Evolutionary conservation across 2,797 vertebrate genomes (phyloP), one percentile per base, ranked within the genome.

Genomic region (Onychomys leucogaster): DNA sequence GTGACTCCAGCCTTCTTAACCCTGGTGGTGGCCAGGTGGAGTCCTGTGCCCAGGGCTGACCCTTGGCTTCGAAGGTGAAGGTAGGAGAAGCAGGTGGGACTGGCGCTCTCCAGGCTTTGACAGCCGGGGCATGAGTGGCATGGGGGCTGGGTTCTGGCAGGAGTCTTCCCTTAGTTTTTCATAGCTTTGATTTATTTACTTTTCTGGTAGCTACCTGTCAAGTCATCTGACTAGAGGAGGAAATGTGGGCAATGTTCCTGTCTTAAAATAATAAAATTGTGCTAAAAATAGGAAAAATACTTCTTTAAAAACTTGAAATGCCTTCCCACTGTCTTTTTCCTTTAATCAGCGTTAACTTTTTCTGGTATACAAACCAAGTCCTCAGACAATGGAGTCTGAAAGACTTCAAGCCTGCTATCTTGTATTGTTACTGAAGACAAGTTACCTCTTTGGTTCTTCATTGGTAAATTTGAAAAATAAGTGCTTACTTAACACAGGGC

Each of bases 191-290:
- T 92, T 84, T 92, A 55, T 90, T 90, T 94, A 37, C 85, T 92
- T 93, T 71, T 83, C 41, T 86, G 49, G 61, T 82, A 21, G 3
- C 89, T 93, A 95, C n/a, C 78, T 93, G 37, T 27, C 89, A 34
- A 34, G 55, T 88, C 57, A 41, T 87, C 90, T 67, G 84, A 90
- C 41, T 59, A 65, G 41, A 87, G 75, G 59, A 94, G 90, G 23
- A 55, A 55, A 83, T 88, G 63, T 67, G 69, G 27, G 59, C 55
- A n/a, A 27, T 59, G 14, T 63, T 92, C 57, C 2, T 61, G 6
- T 80, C 87, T 81, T 92, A 84, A 88, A 88, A 84, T 57, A 73
- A 21, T 89, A 75, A 97, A 97, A 65, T 57, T 12, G 75, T 82
- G 49, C 81, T 96, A 71, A 88, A 93, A 69, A 55, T 46, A 67